A percentile compares a stretch with the other conserved stretches of the same genome.
These are phyloP conservation scores for Pristionchus japonicus DNA, from an alignment of 2,888 invertebrate species.

Conservation along the genomic window DNA sequence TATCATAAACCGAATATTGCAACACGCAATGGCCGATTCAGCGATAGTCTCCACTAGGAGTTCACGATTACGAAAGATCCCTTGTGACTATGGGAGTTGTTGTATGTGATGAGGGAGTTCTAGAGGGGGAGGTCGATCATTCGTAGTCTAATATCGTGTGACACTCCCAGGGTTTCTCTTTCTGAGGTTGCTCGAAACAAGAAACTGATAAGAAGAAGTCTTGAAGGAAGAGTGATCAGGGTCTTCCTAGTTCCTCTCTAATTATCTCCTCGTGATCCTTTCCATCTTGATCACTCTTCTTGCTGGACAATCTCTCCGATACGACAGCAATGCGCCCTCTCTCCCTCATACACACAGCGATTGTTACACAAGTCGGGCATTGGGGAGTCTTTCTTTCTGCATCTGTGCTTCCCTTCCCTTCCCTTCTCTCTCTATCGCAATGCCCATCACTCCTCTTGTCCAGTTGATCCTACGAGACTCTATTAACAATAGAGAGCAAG, in stretches of 20 bases:
- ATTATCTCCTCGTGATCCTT: neutral
- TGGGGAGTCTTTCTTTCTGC: constrained; percentile 39
- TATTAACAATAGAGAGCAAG: constrained; percentile 2
- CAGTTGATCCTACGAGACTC: constrained; percentile 15
- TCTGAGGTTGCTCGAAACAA: neutral
- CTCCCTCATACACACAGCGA: neutral
- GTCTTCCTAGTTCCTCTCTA: neutral
- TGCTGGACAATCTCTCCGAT: neutral
- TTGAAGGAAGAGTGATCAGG: neutral
- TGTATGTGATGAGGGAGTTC: neutral
- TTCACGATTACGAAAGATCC: neutral
- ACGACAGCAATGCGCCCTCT: neutral
- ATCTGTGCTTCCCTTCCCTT: neutral
- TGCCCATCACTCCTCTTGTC: constrained; percentile 1
- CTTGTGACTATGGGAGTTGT: neutral
- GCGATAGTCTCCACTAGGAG: neutral
- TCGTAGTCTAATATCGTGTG: neutral
- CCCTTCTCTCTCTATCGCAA: neutral
- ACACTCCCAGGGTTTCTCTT: neutral
- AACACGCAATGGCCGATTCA: neutral
- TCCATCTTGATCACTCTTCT: neutral
- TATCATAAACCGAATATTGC: constrained; percentile 39
- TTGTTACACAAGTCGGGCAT: constrained; percentile 4
- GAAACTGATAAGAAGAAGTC: neutral
- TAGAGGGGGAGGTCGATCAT: neutral